These are phyloP conservation scores for Buceros bicornis DNA, from an alignment of 2,797 vertebrate genomes.

Conservation along the genomic window DNA sequence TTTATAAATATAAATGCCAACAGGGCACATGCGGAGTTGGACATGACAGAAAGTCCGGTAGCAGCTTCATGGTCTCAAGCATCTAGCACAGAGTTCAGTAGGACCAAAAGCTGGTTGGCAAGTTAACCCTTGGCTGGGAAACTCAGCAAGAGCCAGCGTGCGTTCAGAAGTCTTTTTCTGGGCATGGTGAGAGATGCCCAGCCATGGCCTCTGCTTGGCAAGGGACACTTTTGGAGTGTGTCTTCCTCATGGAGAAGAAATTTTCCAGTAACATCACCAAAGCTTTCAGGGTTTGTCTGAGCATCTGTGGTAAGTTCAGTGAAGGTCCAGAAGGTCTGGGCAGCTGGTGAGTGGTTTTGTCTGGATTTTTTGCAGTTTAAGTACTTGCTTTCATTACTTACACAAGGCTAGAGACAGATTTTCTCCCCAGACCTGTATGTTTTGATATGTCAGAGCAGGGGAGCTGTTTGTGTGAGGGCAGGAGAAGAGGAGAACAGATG, in stretches of 20 bases:
- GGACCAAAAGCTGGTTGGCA: background rate
- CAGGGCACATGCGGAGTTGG: background rate
- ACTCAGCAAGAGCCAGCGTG: accelerated
- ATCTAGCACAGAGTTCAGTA: background rate
- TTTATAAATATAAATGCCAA: background rate
- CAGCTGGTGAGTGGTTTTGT: background rate
- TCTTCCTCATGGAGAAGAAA: background rate
- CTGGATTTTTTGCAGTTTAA: background rate
- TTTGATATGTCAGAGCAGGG: background rate
- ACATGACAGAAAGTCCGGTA: background rate
- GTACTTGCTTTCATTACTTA: background rate
- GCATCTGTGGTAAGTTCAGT: background rate
- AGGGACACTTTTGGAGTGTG: background rate
- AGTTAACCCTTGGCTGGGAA: background rate
- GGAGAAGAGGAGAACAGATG: background rate
- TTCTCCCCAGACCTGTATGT: background rate
- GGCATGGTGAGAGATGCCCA: background rate
- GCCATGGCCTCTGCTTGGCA: background rate
- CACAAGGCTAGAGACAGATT: background rate
- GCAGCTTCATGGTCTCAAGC: background rate
- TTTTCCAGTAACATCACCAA: background rate
- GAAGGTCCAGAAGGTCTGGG: background rate
- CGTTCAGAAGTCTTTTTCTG: background rate
- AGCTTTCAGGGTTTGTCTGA: background rate
- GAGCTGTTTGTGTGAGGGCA: background rate